Conservation (phyloP, 2,797 vertebrate species). For the Myripristis jacobus region DNA sequence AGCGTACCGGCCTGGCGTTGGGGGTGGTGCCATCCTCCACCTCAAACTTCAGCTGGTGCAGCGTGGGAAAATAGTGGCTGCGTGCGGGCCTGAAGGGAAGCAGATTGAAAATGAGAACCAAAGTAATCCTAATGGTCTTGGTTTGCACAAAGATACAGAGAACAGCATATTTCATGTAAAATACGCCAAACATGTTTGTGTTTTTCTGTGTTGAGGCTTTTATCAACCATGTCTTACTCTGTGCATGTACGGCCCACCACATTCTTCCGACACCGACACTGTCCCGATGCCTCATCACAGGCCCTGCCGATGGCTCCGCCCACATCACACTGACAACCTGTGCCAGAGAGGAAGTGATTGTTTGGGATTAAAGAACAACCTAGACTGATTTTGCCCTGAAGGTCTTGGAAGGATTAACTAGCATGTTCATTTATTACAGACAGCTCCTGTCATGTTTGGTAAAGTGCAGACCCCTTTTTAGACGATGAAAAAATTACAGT, state of each 20-base stretch:
- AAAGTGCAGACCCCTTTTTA: not conserved
- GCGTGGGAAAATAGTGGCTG: conserved; percentile 88
- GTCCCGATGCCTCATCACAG: conserved; percentile 82
- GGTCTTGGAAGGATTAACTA: too few relatives aligned
- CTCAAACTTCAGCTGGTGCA: conserved; percentile 94
- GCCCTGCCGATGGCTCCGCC: conserved; percentile 84
- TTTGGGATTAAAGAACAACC: not conserved
- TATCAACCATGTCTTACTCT: conserved; percentile 82
- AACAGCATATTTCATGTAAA: not conserved
- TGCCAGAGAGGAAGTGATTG: conserved; percentile 27
- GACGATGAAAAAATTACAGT: not conserved
- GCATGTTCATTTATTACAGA: too few relatives aligned
- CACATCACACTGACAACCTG: conserved; percentile 91
- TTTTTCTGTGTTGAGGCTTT: not conserved
- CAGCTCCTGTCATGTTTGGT: not conserved
- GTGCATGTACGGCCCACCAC: conserved; percentile 85
- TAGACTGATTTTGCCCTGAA: too few relatives aligned
- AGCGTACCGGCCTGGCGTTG: conserved; percentile 84
- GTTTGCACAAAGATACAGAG: not conserved
- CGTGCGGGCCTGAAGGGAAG: conserved; percentile 82
- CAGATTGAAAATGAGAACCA: not conserved
- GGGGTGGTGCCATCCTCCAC: conserved; percentile 89
- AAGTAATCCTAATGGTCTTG: not conserved
- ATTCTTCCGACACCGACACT: conserved; percentile 87
- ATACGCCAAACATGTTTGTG: not conserved